Conservation (phyloP, 23 tunicate species). For the Botrylloides violaceus region DNA sequence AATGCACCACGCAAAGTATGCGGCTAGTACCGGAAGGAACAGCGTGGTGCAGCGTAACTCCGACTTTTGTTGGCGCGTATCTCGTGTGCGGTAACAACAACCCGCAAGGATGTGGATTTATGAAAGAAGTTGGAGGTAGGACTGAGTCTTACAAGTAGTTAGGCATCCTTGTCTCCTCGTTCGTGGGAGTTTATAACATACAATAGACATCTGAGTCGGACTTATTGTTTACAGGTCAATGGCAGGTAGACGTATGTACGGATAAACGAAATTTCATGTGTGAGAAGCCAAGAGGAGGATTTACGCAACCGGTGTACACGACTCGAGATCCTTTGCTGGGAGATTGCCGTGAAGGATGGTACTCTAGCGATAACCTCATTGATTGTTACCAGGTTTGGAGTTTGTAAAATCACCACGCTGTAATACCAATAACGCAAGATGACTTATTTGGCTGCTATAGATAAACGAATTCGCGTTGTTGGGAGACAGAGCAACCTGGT, state of each 20-base stretch:
- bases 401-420: background rate
- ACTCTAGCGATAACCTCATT: slow-evolving; percentile 33
- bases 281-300: slow-evolving; percentile 76
- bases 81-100: slow-evolving; percentile 44
- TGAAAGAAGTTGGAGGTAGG: slow-evolving; percentile 32
- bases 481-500: slow-evolving; percentile 45
- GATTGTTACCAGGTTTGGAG: slow-evolving; percentile 61
- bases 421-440: background rate
- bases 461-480: slow-evolving; percentile 35
- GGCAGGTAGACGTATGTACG: slow-evolving; percentile 63
- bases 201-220: too few species aligned
- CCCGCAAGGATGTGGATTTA: slow-evolving; percentile 56
- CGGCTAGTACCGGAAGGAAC: slow-evolving; percentile 18
- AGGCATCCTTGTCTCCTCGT: too few species aligned
- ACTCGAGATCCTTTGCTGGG: slow-evolving; percentile 34
- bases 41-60: slow-evolving; percentile 81
- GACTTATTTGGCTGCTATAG: too few species aligned
- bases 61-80: slow-evolving; percentile 39
- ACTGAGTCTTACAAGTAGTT: too few species aligned
- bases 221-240: slow-evolving; percentile 26
- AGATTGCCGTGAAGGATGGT: slow-evolving; percentile 64
- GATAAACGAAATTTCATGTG: slow-evolving; percentile 49
- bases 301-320: slow-evolving; percentile 54
- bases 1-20: slow-evolving; percentile 61
- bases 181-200: too few species aligned